Evolutionary conservation across 2,888 invertebrate species (phyloP).

Genomic region (Nematopogon swammerdamellus): DNA sequence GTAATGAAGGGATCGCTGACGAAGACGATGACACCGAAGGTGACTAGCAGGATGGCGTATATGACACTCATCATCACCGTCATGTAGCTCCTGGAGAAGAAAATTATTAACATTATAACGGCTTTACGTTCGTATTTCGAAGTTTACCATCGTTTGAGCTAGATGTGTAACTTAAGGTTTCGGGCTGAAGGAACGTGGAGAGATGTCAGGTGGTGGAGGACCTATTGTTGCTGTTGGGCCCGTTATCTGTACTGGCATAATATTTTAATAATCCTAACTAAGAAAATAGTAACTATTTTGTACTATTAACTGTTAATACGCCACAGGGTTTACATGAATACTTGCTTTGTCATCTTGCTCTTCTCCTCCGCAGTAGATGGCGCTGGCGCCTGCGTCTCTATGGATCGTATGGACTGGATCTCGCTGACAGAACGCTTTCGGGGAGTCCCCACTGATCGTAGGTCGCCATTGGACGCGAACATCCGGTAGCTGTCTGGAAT

Average conservation of each 20-base stretch:
- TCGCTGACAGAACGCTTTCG: conserved; percentile 39
- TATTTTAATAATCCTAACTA: too few species aligned
- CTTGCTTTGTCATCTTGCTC: not conserved
- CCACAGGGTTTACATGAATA: too few species aligned
- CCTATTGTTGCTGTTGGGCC: too few species aligned
- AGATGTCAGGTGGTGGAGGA: too few species aligned
- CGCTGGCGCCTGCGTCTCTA: conserved; percentile 44
- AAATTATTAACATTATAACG: too few species aligned
- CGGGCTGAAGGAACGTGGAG: too few species aligned
- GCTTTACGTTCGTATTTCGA: too few species aligned
- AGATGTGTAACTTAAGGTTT: too few species aligned
- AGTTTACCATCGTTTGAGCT: too few species aligned
- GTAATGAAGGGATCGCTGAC: conserved; percentile 55
- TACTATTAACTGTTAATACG: too few species aligned
- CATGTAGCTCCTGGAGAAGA: conserved; percentile 60
- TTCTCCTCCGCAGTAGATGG: conserved; percentile 20
- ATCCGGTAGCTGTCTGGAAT: conserved; percentile 31
- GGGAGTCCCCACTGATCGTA: conserved; percentile 22
- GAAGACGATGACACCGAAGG: conserved; percentile 63
- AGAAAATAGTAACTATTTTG: too few species aligned
- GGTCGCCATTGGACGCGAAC: conserved; percentile 25
- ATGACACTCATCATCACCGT: conserved; percentile 62
- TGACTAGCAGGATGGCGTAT: conserved; percentile 66
- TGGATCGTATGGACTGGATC: conserved; percentile 41
- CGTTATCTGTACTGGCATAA: too few species aligned